Evolutionary conservation across 2,888 invertebrate species (phyloP), one percentile per base, ranked within the genome.

Genomic region (Adelphocoris suturalis): DNA sequence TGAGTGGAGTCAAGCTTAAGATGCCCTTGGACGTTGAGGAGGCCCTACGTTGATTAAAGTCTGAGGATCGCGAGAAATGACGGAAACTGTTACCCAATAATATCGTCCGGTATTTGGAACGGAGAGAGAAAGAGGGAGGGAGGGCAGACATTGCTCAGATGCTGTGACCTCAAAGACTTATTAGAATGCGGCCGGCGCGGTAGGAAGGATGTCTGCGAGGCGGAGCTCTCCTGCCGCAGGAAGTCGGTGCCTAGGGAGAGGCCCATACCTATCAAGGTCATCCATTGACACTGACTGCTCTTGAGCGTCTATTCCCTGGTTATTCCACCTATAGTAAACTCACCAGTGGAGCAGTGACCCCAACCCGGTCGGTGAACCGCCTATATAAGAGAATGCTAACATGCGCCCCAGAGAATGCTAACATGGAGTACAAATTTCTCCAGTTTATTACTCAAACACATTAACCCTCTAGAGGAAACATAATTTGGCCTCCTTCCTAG

Each of bases 181-280:
- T 75, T 75, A 75, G 75, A 28, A 75, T 28, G 23, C 75, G 75
- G 28, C 23, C 23, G 28, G 75, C n/a, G 19, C 23, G 28, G 14
- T 75, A 12, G 75, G 23, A 28, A 23, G 75, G 27, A 27, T 23
- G 75, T 75, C 75, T 75, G 75, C 75, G 75, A 75, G 28, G 75
- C 23, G 75, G 27, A 75, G 28, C 23, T n/a, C 19, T 7, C n/a
- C n/a, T 61, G 75, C 75, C 28, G 28, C 23, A 28, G 75, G 27
- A 27, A 28, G 80, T 80, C 19, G n/a, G 47, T 13, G 14, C 16
- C 52, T 52, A 16, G 37, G 52, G 52, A 52, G 52, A 46, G 80
- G 80, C 80, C 13, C 80, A 80, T 80, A 37, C 80, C 80, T 80
- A 46, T 46, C 80, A 80, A 80, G 80, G 80, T 46, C 80, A 80